Percentiles rank a stretch among this genome's conserved stretches.
Evolutionary conservation across 2,113 vertebrate genomes (phyloP).

Genomic region (Bothrops jararaca): DNA sequence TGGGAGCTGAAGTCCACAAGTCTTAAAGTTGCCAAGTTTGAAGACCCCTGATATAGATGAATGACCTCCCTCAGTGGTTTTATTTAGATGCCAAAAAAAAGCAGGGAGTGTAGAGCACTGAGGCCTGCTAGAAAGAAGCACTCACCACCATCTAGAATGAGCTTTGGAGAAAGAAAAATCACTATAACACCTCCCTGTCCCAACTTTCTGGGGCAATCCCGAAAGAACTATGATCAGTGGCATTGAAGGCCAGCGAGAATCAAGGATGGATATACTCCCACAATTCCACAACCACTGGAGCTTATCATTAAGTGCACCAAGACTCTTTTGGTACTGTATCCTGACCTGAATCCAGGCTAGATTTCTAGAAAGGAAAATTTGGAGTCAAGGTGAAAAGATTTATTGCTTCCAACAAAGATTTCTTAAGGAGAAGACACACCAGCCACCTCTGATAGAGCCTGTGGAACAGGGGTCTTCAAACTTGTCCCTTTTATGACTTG

Average conservation of each 20-base stretch:
- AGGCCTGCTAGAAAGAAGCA: not conserved
- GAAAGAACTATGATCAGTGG: not conserved
- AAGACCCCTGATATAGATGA: not conserved
- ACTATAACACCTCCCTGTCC: not conserved
- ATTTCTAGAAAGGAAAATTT: not conserved
- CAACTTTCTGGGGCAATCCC: too few species aligned
- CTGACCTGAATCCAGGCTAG: not conserved
- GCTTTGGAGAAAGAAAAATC: not conserved
- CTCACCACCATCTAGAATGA: not conserved
- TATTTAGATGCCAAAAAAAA: not conserved
- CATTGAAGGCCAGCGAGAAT: not conserved
- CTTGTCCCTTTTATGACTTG: too few species aligned
- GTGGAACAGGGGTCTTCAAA: not conserved
- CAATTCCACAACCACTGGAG: not conserved
- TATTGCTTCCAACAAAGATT: not conserved
- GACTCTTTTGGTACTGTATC: not conserved
- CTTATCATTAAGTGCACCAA: not conserved
- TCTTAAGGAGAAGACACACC: not conserved
- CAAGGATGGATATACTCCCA: not conserved
- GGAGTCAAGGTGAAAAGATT: not conserved
- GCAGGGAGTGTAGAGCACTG: not conserved
- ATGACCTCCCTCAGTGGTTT: not conserved
- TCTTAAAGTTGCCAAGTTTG: too few species aligned
- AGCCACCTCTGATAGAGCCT: not conserved
- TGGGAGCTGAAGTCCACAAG: too few species aligned